Evolutionary conservation across 2,888 invertebrate genomes (phyloP).

Genomic region (Opisthograptis luteolata): DNA sequence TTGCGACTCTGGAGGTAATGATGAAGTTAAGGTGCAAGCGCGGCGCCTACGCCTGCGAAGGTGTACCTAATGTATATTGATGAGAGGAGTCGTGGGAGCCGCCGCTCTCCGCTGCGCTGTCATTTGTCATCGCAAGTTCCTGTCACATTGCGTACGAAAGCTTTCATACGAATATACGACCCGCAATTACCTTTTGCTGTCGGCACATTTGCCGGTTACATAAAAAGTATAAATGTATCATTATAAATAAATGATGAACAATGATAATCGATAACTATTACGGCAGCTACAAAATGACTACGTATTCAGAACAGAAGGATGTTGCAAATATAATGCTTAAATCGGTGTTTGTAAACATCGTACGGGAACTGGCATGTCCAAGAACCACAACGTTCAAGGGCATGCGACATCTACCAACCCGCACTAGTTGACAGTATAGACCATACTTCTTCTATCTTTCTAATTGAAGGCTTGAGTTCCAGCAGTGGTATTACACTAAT

Average conservation of each 20-base stretch:
- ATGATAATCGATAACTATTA: slow-evolving; percentile 43
- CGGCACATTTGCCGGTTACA: slow-evolving; percentile 66
- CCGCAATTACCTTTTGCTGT: slow-evolving; percentile 76
- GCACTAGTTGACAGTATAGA: too few relatives aligned
- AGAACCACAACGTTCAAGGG: too few relatives aligned
- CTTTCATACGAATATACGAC: slow-evolving; percentile 75
- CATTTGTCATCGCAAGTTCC: slow-evolving; percentile 79
- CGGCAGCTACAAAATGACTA: not conserved
- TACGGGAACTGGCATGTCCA: too few relatives aligned
- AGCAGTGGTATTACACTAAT: too few relatives aligned
- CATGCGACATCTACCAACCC: too few relatives aligned
- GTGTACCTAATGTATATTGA: slow-evolving; percentile 66
- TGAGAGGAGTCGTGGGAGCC: slow-evolving; percentile 71
- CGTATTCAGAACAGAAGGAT: slow-evolving; percentile 1
- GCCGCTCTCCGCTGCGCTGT: slow-evolving; percentile 52
- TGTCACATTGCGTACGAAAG: slow-evolving; percentile 71
- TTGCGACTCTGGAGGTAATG: slow-evolving; percentile 37
- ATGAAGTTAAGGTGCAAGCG: slow-evolving; percentile 31
- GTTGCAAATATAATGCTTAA: too few relatives aligned
- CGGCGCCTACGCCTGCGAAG: slow-evolving; percentile 33
- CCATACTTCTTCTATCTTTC: too few relatives aligned
- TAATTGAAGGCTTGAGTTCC: too few relatives aligned
- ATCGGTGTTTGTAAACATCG: too few relatives aligned
- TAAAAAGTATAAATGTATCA: slow-evolving; percentile 55
- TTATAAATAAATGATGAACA: slow-evolving; percentile 59